Evolutionary conservation across 1,140 invertebrate genomes (phyloP), one percentile per base, ranked within the genome.

Genomic region (Drosophila mojavensis): DNA sequence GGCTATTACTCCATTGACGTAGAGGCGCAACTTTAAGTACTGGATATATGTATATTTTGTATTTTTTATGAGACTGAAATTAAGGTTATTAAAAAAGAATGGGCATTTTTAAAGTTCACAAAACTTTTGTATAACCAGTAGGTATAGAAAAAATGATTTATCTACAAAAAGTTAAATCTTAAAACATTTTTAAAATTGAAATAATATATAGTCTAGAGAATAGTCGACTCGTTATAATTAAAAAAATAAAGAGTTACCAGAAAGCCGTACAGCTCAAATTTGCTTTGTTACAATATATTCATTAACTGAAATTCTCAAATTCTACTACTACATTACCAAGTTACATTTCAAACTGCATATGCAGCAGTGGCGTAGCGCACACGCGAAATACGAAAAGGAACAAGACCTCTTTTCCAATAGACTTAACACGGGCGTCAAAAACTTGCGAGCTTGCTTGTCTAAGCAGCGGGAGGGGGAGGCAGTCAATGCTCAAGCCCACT

Each of bases 401-500:
- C 68, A 65, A 63, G 26, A 88, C 78, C 72, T 75, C 75, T 75
- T 79, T 88, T 88, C 83, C 83, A 88, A 79, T 68, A 85, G 83
- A 86, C 79, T 86, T 82, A 88, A 74, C 83, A 79, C 69, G 60
- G 84, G 76, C 79, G 83, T 79, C 79, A 86, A 79, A 79, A 82
- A 88, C 83, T 86, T 88, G 81, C 79, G 83, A 79, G 83, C 79
- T 86, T 83, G 83, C 83, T 88, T 88, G 82, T 81, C 83, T 79
- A 75, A 79, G 82, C 76, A 84, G 5, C 4, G 28, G 28, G 66
- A 43, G 43, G 71, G 62, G 67, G 54, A 62, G 51, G 4, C 28
- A 15, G 13, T 5, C 20, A 20, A 43, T 36, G n/a, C 56, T 15
- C 26, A 30, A 9, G 10, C 9, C 58, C 15, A 5, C 5, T 1